Evolutionary conservation across 2,797 vertebrate species (phyloP).

Genomic region (Rhodeus uyekii): DNA sequence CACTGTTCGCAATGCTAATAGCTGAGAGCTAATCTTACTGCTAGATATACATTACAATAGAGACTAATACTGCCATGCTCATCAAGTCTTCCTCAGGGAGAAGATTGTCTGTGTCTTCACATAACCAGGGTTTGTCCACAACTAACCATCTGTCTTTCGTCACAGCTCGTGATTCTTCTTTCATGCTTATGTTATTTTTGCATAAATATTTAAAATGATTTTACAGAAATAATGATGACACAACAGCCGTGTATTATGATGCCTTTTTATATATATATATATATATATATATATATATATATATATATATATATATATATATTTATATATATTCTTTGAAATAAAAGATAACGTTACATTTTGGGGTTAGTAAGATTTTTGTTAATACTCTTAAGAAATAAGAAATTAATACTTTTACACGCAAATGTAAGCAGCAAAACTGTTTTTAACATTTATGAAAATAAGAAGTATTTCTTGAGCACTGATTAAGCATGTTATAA

Average conservation of each 20-base stretch:
- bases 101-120: slow-evolving; percentile 12
- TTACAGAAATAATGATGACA: not conserved
- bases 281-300: too few species aligned
- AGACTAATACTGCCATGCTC: slow-evolving; percentile 48
- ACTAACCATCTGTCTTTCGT: slow-evolving; percentile 40
- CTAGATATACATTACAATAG: slow-evolving; percentile 66
- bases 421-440: not conserved
- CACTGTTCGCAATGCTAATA: slow-evolving; percentile 55
- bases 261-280: not conserved
- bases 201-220: not conserved
- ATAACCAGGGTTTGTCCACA: slow-evolving; percentile 15
- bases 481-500: not conserved
- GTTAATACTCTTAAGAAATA: too few species aligned
- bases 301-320: too few species aligned
- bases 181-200: not conserved
- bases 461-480: not conserved
- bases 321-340: too few species aligned
- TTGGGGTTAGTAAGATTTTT: not conserved
- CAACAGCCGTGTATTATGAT: not conserved
- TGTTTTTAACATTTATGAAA: not conserved
- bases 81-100: slow-evolving; percentile 27
- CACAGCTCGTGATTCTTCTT: not conserved
- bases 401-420: not conserved
- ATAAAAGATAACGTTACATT: not conserved
- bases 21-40: slow-evolving; percentile 60